Base-by-base conservation (phyloP, 2,113 vertebrate species). In the Bubo bubo region DNA sequence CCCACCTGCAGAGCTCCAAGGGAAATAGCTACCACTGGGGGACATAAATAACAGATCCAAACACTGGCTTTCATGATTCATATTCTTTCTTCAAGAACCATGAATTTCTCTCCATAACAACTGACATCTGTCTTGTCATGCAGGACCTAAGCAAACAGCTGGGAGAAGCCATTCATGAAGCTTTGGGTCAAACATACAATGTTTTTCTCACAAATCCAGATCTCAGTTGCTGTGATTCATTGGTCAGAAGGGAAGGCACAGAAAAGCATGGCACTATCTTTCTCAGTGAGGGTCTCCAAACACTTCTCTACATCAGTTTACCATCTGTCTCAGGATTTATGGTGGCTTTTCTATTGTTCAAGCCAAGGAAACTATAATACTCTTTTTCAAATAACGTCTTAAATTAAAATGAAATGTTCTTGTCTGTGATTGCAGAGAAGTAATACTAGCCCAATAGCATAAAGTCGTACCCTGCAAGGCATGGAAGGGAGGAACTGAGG, bases 61-160 rank as follows among this genome's bases (percentile, higher is more conserved):
- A 47, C 0, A 0, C 41, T 70, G 35, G 7, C 22, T 55, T 64
- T 58, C 1, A 2, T 28, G 19, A 49, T 52, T 84, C 30, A 2
- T 5, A 1, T 10, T 35, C 49, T 41, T 75, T 10, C 66, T 68
- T 15, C 55, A 27, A 34, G 71, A 56, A 30, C 53, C 23, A 14
- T 4, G 10, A 49, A 58, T 76, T 72, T 53, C 45, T 52, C 45
- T 58, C 71, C 37, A 1, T 9, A 60, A 83, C 34, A 60, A 10
- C 45, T 45, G 41, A 18, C 34, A 41, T 24, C 67, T 83, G 28
- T 35, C 75, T 20, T 19, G 32, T 14, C 39, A 14, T 4, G 18
- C 39, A 50, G 41, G 21, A 9, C 64, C 32, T 37, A 11, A 32
- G 50, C 37, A 88, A 67, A 72, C 39, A 90, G 47, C 52, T 85